These are phyloP conservation scores for Solea solea DNA, from an alignment of 2,113 vertebrate genomes.

Conservation along the genomic window DNA sequence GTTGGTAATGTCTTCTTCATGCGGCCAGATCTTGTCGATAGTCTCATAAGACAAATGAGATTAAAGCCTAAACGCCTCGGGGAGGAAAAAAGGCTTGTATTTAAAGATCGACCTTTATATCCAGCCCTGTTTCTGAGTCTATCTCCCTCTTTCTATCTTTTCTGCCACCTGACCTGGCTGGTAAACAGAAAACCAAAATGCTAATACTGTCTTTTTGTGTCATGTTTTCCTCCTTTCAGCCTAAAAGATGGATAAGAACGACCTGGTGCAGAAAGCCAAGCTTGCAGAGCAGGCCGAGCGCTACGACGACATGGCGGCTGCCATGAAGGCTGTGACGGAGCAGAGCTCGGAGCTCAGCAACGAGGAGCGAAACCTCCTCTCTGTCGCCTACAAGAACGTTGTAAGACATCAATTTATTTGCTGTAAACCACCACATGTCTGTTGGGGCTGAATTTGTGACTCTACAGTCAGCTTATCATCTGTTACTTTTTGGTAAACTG, in stretches of 20 bases:
- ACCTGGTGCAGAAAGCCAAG: slow-evolving; percentile 98
- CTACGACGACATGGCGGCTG: slow-evolving; percentile 97
- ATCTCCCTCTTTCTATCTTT: too few relatives aligned
- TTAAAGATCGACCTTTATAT: too few relatives aligned
- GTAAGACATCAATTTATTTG: slow-evolving; percentile 60
- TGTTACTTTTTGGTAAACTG: too few relatives aligned
- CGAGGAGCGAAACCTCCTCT: slow-evolving; percentile 97
- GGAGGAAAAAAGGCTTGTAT: too few relatives aligned
- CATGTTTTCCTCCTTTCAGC: slow-evolving; percentile 32
- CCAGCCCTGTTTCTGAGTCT: neutral
- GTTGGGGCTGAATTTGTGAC: too few relatives aligned
- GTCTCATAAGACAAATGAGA: too few relatives aligned
- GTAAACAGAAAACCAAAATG: neutral
- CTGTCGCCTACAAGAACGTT: slow-evolving; percentile 98
- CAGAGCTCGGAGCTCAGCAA: slow-evolving; percentile 95
- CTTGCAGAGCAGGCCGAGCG: slow-evolving; percentile 97
- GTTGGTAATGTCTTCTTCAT: too few relatives aligned
- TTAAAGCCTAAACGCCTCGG: too few relatives aligned
- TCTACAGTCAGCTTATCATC: too few relatives aligned
- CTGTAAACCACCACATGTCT: neutral
- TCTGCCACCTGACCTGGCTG: neutral
- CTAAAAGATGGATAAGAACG: slow-evolving; percentile 95
- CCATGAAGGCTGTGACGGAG: slow-evolving; percentile 97
- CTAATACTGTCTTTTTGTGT: neutral
- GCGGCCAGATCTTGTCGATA: too few relatives aligned